These are phyloP conservation scores for Hyalella azteca DNA, from an alignment of 2,888 invertebrate species.

Conservation along the genomic window DNA sequence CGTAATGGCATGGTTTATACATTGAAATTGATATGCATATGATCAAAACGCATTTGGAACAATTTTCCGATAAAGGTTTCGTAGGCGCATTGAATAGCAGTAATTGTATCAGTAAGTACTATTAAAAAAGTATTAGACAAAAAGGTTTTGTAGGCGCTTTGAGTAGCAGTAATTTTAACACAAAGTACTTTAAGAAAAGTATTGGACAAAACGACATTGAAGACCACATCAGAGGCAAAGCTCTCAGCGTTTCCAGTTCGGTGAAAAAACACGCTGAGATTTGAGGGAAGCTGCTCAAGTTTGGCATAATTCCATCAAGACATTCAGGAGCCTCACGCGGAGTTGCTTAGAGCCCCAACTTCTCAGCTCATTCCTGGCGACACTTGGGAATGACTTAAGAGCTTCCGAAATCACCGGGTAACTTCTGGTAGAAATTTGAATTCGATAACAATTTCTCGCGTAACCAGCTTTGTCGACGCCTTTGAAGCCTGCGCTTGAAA, in stretches of 20 bases:
- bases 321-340: slow-evolving; percentile 23
- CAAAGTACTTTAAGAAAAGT: no score
- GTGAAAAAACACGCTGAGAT: slow-evolving; percentile 8
- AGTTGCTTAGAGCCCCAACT: neutral
- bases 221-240: no score
- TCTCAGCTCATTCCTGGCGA: slow-evolving; percentile 1
- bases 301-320: slow-evolving; percentile 25
- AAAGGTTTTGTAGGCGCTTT: no score
- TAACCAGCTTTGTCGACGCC: neutral
- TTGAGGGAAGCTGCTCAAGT: neutral
- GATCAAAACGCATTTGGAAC: no score
- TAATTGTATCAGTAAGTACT: no score
- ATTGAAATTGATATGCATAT: no score
- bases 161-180: no score
- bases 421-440: slow-evolving; percentile 28
- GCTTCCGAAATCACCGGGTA: slow-evolving; percentile 20
- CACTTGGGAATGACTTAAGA: slow-evolving; percentile 36
- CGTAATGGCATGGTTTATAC: no score
- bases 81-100: no score
- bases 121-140: no score
- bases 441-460: slow-evolving; percentile 5
- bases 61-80: no score
- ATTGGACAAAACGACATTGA: no score
- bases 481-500: neutral
- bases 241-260: neutral